phyloP scores from a whole-genome alignment of 2,888 invertebrate species.

The Eledona agricola region DNA sequence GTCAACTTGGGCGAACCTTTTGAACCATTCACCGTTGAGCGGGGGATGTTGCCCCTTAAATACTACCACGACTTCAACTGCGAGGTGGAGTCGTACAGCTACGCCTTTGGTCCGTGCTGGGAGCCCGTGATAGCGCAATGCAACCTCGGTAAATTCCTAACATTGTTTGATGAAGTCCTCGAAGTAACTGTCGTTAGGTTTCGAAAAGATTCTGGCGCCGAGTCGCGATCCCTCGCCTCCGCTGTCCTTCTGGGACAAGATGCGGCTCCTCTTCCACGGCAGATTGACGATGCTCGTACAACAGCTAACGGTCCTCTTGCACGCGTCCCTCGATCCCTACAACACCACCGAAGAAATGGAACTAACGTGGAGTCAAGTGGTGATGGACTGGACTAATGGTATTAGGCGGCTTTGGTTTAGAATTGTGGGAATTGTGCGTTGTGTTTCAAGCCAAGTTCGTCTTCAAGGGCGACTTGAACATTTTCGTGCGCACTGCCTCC shows the following conservation, averaged over 20 bases:
- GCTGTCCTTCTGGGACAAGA: slow-evolving; percentile 97
- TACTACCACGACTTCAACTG: slow-evolving; percentile 98
- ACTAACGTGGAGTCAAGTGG: slow-evolving; percentile 91
- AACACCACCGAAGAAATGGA: slow-evolving; percentile 99
- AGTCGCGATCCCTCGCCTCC: slow-evolving; percentile 94
- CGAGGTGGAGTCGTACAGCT: slow-evolving; percentile 87
- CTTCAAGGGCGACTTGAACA: slow-evolving; percentile 92
- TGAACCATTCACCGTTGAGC: slow-evolving; percentile 81
- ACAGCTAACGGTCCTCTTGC: slow-evolving; percentile 89
- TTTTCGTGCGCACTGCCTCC: slow-evolving; percentile 95
- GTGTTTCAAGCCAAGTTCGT: slow-evolving; percentile 76
- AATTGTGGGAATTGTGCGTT: too few relatives aligned
- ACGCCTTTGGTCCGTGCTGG: slow-evolving; percentile 99
- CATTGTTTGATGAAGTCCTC: neutral
- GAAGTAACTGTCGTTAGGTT: slow-evolving; percentile 63
- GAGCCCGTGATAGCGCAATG: slow-evolving; percentile 95
- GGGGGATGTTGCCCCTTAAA: slow-evolving; percentile 94
- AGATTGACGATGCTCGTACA: slow-evolving; percentile 87
- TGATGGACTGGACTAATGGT: slow-evolving; percentile 97
- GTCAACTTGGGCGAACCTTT: slow-evolving; percentile 88
- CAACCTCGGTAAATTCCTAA: slow-evolving; percentile 70
- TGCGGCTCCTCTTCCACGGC: slow-evolving; percentile 91
- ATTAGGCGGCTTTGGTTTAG: slow-evolving; percentile 32
- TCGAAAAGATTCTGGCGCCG: slow-evolving; percentile 87
- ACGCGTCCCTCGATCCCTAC: slow-evolving; percentile 97